These are phyloP conservation scores for Pegea sp. DNA, from an alignment of 23 tunicate genomes.

Conservation along the genomic window DNA sequence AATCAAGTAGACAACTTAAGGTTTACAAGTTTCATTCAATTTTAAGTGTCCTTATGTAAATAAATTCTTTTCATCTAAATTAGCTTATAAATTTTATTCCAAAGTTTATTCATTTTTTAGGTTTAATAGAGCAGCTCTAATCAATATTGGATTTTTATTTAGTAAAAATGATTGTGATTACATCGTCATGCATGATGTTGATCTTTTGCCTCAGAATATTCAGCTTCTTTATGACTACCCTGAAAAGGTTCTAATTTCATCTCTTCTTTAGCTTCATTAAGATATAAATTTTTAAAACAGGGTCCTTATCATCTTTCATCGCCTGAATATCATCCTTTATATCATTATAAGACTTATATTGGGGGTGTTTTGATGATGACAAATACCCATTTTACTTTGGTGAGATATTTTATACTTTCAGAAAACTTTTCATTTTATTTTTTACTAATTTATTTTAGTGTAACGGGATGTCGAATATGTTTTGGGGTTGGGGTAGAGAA, in stretches of 20 bases:
- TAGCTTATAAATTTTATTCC: too few relatives aligned
- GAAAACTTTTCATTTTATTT: background rate
- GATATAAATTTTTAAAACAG: slow-evolving; percentile 6
- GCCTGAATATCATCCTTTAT: slow-evolving; percentile 88
- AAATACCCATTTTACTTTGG: slow-evolving; percentile 52
- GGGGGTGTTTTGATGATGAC: slow-evolving; percentile 88
- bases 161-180: slow-evolving; percentile 69
- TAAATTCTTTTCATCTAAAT: too few relatives aligned
- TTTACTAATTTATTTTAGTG: slow-evolving; percentile 34
- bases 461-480: slow-evolving; percentile 72
- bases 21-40: too few relatives aligned
- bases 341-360: slow-evolving; percentile 77
- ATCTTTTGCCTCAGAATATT: slow-evolving; percentile 67
- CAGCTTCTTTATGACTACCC: slow-evolving; percentile 47
- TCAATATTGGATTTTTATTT: slow-evolving; percentile 71
- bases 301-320: slow-evolving; percentile 86
- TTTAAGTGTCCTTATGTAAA: too few relatives aligned
- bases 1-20: too few relatives aligned
- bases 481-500: slow-evolving; percentile 99
- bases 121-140: slow-evolving; percentile 84
- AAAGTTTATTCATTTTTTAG: too few relatives aligned
- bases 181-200: slow-evolving; percentile 97
- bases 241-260: slow-evolving; percentile 11
- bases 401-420: too few relatives aligned
- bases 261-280: background rate